Conservation (phyloP, 2,797 vertebrate genomes). For the Morelia viridis region DNA sequence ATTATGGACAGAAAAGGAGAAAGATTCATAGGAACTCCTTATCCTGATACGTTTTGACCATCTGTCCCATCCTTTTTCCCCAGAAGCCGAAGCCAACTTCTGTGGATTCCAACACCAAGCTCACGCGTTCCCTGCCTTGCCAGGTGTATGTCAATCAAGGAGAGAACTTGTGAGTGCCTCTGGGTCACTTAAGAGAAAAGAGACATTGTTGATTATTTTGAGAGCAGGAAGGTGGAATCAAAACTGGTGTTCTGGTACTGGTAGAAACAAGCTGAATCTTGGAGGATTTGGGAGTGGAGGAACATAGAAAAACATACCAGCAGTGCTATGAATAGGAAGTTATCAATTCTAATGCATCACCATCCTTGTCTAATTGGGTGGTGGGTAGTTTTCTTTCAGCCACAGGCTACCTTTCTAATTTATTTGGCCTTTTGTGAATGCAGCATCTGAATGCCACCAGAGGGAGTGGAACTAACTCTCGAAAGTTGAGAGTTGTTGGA, state of each 20-base stretch:
- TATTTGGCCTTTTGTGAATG: background rate
- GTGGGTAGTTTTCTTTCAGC: background rate
- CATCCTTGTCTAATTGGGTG: too few species aligned
- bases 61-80: background rate
- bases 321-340: background rate
- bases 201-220: background rate
- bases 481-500: background rate
- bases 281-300: background rate
- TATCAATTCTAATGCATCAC: background rate
- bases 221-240: background rate
- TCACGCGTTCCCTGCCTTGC: constrained; percentile 89
- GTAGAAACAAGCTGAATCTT: background rate
- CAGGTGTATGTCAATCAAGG: constrained; percentile 93
- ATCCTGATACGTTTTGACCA: background rate
- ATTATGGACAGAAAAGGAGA: background rate
- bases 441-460: background rate
- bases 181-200: background rate
- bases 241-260: background rate
- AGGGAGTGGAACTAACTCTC: background rate
- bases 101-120: constrained; percentile 85
- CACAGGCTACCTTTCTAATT: background rate
- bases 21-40: background rate
- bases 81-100: constrained; percentile 91
- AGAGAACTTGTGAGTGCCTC: constrained; percentile 89
- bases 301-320: background rate